A percentile compares a stretch with the other conserved stretches of the same genome.
Evolutionary conservation across 2,113 vertebrate species (phyloP).

Genomic region (Benitochromis conjunctus): DNA sequence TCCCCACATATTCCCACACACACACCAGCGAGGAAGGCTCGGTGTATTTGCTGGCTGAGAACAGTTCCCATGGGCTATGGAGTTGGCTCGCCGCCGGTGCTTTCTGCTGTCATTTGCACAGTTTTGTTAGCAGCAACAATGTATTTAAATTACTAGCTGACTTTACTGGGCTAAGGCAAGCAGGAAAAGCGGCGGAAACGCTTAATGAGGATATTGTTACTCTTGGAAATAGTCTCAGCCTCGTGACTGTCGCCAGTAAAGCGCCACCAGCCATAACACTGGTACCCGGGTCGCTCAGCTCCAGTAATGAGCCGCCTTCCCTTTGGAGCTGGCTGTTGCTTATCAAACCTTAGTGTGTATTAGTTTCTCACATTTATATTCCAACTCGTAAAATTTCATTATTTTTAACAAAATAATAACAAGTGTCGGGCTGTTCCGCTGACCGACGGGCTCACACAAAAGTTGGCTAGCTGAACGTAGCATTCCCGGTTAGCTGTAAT

Average conservation of each 20-base stretch:
- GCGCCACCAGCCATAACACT: slow-evolving; percentile 5
- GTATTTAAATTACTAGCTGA: neutral
- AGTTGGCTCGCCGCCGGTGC: slow-evolving; percentile 19
- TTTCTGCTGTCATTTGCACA: neutral
- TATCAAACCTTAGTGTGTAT: neutral
- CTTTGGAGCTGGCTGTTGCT: neutral
- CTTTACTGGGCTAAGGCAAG: rapidly evolving
- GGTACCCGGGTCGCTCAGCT: neutral
- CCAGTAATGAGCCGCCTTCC: neutral
- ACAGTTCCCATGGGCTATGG: slow-evolving; percentile 34
- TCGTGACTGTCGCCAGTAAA: slow-evolving; percentile 21
- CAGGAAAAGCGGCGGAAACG: neutral
- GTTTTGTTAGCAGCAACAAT: neutral
- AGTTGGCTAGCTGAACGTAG: slow-evolving; percentile 55
- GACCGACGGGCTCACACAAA: neutral
- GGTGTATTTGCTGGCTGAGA: slow-evolving; percentile 54
- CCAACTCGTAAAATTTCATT: neutral
- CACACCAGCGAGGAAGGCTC: slow-evolving; percentile 28
- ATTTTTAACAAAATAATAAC: neutral
- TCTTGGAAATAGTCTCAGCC: slow-evolving; percentile 51
- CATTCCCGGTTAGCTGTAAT: neutral
- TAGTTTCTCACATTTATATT: neutral
- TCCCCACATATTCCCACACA: slow-evolving; percentile 33
- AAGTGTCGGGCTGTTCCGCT: neutral
- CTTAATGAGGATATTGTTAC: neutral